These are phyloP conservation scores for Siniperca scherzeri DNA, from an alignment of 2,797 vertebrate species.

Conservation along the genomic window DNA sequence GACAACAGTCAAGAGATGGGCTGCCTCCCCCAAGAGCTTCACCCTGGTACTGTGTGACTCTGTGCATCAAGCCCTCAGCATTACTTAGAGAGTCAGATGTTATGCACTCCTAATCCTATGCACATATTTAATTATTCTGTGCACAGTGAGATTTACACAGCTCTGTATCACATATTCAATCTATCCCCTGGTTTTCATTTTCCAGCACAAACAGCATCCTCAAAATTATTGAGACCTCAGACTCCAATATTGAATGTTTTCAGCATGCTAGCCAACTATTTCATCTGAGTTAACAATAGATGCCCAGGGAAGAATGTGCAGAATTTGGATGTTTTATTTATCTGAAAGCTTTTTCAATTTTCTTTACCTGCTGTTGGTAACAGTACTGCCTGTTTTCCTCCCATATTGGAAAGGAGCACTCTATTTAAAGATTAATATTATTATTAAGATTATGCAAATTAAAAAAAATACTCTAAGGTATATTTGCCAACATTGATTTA, in stretches of 20 bases:
- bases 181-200: slow-evolving; percentile 23
- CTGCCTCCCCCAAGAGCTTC: slow-evolving; percentile 98
- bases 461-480: slow-evolving; percentile 47
- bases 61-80: slow-evolving; percentile 16
- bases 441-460: slow-evolving; percentile 43
- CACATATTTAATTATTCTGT: slow-evolving; percentile 34
- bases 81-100: slow-evolving; percentile 18
- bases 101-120: slow-evolving; percentile 16
- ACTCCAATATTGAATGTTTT: slow-evolving; percentile 52
- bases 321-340: slow-evolving; percentile 74
- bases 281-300: slow-evolving; percentile 64
- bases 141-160: slow-evolving; percentile 13
- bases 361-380: slow-evolving; percentile 53
- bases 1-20: slow-evolving; percentile 99
- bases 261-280: slow-evolving; percentile 41
- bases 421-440: slow-evolving; percentile 64
- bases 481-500: slow-evolving; percentile 70
- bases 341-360: slow-evolving; percentile 64
- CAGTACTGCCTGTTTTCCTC: slow-evolving; percentile 25
- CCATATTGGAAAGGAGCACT: slow-evolving; percentile 34
- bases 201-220: slow-evolving; percentile 34
- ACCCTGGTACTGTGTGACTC: slow-evolving; percentile 90
- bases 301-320: slow-evolving; percentile 49
- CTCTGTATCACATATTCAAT: slow-evolving; percentile 30
- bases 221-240: slow-evolving; percentile 41